Conservation (phyloP, 2,888 invertebrate species). For the Siphlonurus alternatus region DNA sequence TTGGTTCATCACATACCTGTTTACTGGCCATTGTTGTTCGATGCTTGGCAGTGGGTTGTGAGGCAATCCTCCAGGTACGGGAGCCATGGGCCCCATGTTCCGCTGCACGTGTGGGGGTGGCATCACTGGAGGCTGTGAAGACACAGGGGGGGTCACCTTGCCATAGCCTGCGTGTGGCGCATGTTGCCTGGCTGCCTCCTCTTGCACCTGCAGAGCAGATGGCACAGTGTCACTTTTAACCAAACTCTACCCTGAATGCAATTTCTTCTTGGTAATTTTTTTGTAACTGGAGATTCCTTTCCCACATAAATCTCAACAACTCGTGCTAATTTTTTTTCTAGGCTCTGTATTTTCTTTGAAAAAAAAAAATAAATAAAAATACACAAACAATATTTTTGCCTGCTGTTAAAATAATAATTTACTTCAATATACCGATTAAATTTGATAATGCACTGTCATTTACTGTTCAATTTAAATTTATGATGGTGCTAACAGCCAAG, state of each 20-base stretch:
- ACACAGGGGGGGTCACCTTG: slow-evolving; percentile 42
- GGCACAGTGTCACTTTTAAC: neutral
- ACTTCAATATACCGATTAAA: too few species aligned
- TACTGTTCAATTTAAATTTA: too few species aligned
- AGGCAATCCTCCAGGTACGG: slow-evolving; percentile 13
- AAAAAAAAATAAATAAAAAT: too few species aligned
- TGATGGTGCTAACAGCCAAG: too few species aligned
- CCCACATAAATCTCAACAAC: too few species aligned
- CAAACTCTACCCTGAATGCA: neutral
- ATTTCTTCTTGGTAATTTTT: neutral
- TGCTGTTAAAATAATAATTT: too few species aligned
- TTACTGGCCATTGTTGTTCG: neutral
- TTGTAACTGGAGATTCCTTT: neutral
- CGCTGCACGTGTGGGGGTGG: slow-evolving; percentile 40
- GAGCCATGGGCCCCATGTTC: slow-evolving; percentile 16
- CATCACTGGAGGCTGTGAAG: slow-evolving; percentile 32
- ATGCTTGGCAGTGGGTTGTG: neutral
- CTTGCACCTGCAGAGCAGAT: slow-evolving; percentile 70
- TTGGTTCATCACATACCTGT: too few species aligned
- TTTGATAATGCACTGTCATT: too few species aligned
- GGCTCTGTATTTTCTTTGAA: too few species aligned
- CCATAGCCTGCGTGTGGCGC: slow-evolving; percentile 60
- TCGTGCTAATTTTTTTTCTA: too few species aligned
- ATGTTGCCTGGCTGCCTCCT: slow-evolving; percentile 80
- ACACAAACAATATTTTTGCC: too few species aligned